Evolutionary conservation across 2,888 invertebrate species (phyloP), one percentile per base, ranked within the genome.

Genomic region (Liposcelis brunnea): DNA sequence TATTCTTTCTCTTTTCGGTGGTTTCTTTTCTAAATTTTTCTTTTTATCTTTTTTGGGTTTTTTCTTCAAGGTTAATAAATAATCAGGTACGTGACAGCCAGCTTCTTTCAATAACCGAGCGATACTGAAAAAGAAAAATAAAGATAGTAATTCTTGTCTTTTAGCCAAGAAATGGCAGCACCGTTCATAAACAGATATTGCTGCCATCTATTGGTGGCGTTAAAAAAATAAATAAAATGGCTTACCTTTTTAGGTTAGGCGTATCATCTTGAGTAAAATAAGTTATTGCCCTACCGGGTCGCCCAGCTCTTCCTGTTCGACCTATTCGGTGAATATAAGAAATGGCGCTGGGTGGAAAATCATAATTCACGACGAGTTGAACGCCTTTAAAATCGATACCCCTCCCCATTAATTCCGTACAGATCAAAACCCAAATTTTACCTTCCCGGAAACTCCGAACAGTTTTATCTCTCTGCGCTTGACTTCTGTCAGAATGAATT

Each of bases 361-460:
- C 97, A 61, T 93, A 98, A 69, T 98, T 98, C 52, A 98, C 71
- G 26, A 98, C 94, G 21, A 97, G 69, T 68, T 90, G 93, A 40
- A 98, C 90, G 1, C 91, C 91, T 56, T 87, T 87, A 63, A 97
- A 93, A 67, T 97, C 97, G 50, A 97, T 84, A 51, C 97, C 97
- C 52, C 97, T 77, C 0, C 90, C 86, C 85, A 97, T 83, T 52
- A 98, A 69, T 64, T 97, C 95, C 1, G 97, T 97, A 64, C 94
- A 95, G 53, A 98, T 85, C 45, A 98, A 68, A 45, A 97, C 81
- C 93, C 93, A 95, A 53, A 93, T 83, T 61, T 82, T 80, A 0
- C 95, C 94, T 59, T 82, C 77, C 37, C 94, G 79, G 65, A 97
- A 97, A 51, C 81, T 77, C 51, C 79, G 75, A 10, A 97, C 86